Base-by-base conservation (phyloP, 2,888 invertebrate species). In the Gnatocerus cornutus region DNA sequence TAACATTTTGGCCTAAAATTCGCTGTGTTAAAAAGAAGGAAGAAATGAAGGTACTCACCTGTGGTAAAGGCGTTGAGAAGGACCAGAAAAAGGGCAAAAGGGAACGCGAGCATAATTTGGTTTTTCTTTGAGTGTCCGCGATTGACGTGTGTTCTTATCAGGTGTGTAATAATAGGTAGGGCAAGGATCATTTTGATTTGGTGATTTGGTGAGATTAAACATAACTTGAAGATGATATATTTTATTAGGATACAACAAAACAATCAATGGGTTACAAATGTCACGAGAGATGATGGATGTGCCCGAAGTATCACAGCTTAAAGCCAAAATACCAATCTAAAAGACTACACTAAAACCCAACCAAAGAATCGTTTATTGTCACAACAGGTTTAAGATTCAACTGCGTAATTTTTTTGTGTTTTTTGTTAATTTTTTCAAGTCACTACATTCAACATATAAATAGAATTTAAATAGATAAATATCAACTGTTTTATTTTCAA, bases 271-370 rank as follows among this genome's bases (percentile, higher is more conserved):
- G 45, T 8, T 63, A 62, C 33, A 62, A 62, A 62, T 30, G 45
- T 55, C 12, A 55, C 53, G 62, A 41, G 64, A 72, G 58, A 72
- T 43, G 41, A 69, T 71, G 64, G 71, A 70, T 76, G 77, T 76
- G 77, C 77, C 77, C 77, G 64, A 73, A 75, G 69, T 77, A 77
- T 77, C 77, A 76, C 76, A 77, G 76, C 71, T 69, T 75, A 62
- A 69, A 70, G 68, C 71, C 52, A 52, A 69, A 55, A 52, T 58
- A 39, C 37, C 13, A 43, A 67, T 43, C 71, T 72, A 75, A 73
- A 67, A 61, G 39, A 48, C 66, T 66, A 69, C 55, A 41, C 46
- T 63, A 48, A 30, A 56, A 55, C 9, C 37, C 50, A 58, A 48
- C 10, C 50, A 41, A 48, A 61, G 14, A 37, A 50, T 16, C 13